These are phyloP conservation scores for Aspidiotus destructor DNA, from an alignment of 2,888 invertebrate genomes.

Conservation along the genomic window DNA sequence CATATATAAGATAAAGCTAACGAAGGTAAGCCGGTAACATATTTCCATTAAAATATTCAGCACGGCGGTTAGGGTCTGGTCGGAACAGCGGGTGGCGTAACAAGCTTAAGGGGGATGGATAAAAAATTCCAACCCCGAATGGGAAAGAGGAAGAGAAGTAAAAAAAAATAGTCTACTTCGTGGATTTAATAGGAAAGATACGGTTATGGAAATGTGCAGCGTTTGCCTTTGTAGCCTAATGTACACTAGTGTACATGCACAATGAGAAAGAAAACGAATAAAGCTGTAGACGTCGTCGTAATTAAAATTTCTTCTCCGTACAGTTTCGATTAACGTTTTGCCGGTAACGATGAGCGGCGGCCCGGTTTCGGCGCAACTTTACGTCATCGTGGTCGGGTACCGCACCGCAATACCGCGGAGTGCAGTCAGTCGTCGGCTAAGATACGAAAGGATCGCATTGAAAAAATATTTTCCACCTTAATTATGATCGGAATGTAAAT, in stretches of 20 bases:
- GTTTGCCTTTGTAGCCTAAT: neutral
- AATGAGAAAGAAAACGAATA: neutral
- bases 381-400: neutral
- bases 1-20: conserved; percentile 21
- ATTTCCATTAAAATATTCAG: conserved; percentile 31
- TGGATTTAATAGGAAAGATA: conserved; percentile 26
- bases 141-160: conserved; percentile 1
- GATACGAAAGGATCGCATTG: neutral
- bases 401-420: neutral
- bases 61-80: conserved; percentile 23
- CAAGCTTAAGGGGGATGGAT: conserved; percentile 24
- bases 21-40: conserved; percentile 29
- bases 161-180: conserved; percentile 9
- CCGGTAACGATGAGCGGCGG: neutral
- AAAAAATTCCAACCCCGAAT: conserved; percentile 26
- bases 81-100: conserved; percentile 30
- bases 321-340: conserved; percentile 4
- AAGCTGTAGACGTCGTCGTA: conserved; percentile 4
- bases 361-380: neutral
- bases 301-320: neutral
- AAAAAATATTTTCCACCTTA: neutral
- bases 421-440: no score
- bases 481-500: conserved; percentile 4
- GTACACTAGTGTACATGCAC: neutral
- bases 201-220: conserved; percentile 7